phyloP scores from a whole-genome alignment of 2,113 vertebrate species.

The Centropus unirufus region DNA sequence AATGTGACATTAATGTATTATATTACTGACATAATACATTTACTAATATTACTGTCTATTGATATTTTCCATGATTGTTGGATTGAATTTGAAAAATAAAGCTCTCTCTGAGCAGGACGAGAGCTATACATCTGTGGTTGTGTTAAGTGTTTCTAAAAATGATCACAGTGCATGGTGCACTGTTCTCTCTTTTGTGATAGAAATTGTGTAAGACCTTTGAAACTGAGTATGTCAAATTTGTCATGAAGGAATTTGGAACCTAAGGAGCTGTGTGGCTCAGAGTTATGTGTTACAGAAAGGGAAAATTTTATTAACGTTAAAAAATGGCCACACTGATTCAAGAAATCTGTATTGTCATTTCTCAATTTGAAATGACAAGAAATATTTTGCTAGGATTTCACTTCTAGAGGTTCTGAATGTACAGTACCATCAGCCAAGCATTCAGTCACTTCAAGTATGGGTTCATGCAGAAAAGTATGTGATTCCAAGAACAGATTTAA shows the following conservation, averaged over 20 bases:
- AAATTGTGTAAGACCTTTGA: slow-evolving; percentile 31
- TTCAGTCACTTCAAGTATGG: not conserved
- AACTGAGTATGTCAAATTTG: slow-evolving; percentile 42
- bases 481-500: not conserved
- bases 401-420: slow-evolving; percentile 28
- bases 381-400: slow-evolving; percentile 31
- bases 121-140: slow-evolving; percentile 39
- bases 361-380: slow-evolving; percentile 43
- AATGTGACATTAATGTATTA: slow-evolving; percentile 50
- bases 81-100: slow-evolving; percentile 33
- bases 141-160: slow-evolving; percentile 54
- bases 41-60: slow-evolving; percentile 36
- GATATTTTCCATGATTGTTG: slow-evolving; percentile 39
- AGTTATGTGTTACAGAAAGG: slow-evolving; percentile 41
- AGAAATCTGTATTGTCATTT: slow-evolving; percentile 33
- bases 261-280: not conserved
- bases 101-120: not conserved
- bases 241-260: slow-evolving; percentile 53
- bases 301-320: slow-evolving; percentile 65
- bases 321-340: slow-evolving; percentile 48
- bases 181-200: slow-evolving; percentile 46
- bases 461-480: not conserved
- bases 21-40: not conserved
- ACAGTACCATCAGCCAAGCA: not conserved
- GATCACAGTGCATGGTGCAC: not conserved